Percentiles rank a stretch among this genome's conserved stretches.
These are phyloP conservation scores for Cyclophora punctaria DNA, from an alignment of 2,888 invertebrate genomes.

Conservation along the genomic window DNA sequence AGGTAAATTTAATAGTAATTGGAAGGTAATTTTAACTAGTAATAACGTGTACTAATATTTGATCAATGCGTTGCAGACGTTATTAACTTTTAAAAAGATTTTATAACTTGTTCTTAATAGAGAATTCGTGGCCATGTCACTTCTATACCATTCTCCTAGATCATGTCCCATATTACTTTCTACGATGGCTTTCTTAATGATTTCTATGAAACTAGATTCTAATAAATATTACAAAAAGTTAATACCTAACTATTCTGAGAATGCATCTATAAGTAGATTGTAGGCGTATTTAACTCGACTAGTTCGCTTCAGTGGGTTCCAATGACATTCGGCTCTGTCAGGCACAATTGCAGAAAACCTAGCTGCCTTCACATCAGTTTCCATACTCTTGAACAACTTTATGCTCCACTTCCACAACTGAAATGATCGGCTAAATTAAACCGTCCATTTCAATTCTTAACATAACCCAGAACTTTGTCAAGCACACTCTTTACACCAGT, in stretches of 20 bases:
- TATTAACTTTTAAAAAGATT: no score
- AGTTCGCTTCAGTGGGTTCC: slow-evolving; percentile 43
- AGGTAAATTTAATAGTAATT: no score
- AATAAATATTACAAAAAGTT: slow-evolving; percentile 26
- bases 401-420: slow-evolving; percentile 60
- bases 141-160: no score
- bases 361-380: slow-evolving; percentile 31
- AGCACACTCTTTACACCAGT: slow-evolving; percentile 31
- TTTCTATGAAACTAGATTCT: not conserved
- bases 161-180: no score
- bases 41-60: no score
- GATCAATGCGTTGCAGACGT: no score
- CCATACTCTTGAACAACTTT: slow-evolving; percentile 49
- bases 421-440: slow-evolving; percentile 62
- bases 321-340: slow-evolving; percentile 38
- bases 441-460: slow-evolving; percentile 45
- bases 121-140: no score
- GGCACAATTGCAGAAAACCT: slow-evolving; percentile 56
- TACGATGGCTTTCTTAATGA: no score
- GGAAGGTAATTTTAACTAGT: no score
- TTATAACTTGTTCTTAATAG: no score
- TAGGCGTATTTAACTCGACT: slow-evolving; percentile 29
- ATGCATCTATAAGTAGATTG: slow-evolving; percentile 35
- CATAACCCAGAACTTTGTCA: slow-evolving; percentile 15
- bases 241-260: slow-evolving; percentile 30